These are phyloP conservation scores for Sigmodon hispidus DNA, from an alignment of 2,113 vertebrate species.

Conservation along the genomic window DNA sequence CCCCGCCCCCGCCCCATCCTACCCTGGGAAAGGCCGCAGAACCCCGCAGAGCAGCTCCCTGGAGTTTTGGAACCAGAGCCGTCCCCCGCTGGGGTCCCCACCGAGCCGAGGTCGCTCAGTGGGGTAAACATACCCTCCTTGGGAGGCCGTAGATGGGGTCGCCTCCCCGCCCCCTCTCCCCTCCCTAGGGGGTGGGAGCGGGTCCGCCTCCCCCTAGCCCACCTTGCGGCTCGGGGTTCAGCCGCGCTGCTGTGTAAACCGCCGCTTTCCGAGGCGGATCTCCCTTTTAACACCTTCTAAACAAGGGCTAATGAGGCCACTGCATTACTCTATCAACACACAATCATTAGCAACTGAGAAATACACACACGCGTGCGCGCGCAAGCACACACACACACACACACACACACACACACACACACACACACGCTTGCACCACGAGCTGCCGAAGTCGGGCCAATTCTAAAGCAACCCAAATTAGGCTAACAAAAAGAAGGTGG, in stretches of 20 bases:
- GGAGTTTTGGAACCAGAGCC: conserved; percentile 30
- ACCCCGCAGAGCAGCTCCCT: neutral
- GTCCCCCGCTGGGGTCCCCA: conserved; percentile 25
- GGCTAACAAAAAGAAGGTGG: conserved; percentile 77
- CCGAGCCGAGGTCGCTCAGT: conserved; percentile 26
- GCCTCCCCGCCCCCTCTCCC: conserved; percentile 63
- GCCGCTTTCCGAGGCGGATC: conserved; percentile 84
- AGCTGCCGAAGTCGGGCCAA: conserved; percentile 68
- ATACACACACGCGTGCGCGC: neutral
- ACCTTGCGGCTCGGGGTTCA: neutral
- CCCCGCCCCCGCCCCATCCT: neutral
- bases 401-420: neutral
- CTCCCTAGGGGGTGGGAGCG: neutral
- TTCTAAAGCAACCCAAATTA: conserved; percentile 75
- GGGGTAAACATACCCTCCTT: conserved; percentile 69
- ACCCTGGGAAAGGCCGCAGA: conserved; percentile 17
- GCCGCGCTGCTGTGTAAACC: conserved; percentile 57
- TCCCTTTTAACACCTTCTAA: conserved; percentile 89
- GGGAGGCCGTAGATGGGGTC: conserved; percentile 60
- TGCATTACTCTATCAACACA: conserved; percentile 87
- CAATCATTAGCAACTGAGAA: conserved; percentile 85
- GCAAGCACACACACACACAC: neutral
- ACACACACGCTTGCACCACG: neutral
- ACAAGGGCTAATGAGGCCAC: conserved; percentile 90
- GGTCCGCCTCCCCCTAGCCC: neutral